Base-by-base conservation (phyloP, 2,113 vertebrate genomes). In the Chamaetylas fuelleborni region DNA sequence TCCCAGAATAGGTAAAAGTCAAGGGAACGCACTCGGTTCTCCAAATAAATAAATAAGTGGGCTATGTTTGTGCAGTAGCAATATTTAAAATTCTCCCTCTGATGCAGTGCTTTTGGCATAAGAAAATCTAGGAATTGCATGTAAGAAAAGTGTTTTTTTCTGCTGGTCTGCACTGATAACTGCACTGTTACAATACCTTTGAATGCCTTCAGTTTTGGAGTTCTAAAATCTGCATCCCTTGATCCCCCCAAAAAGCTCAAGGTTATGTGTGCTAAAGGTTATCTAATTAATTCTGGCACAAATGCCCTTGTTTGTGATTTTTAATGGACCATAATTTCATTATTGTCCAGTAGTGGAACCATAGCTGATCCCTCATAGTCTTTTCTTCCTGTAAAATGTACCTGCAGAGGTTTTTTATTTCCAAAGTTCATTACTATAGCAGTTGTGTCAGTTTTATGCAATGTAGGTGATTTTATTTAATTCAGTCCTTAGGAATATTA, bases 1-100 rank as follows among this genome's bases (percentile, higher is more conserved):
- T 97, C 98, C 89, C 98, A 98, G 95, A 98, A 98, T 96, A 99
- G 99, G 99, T 99, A 98, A 99, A n/a, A 18, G 38, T 6, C 11
- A 34, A 89, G 61, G 64, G 72, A 88, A 60, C 24, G 33, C 5
- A 9, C 34, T 69, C 4, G 0, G 3, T 72, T 81, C 79, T 92
- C 42, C 34, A 62, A 48, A 50, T 20, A 62, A 51, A 82, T 62
- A 50, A 86, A 38, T 60, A 31, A 36, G 25, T 19, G 6, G 34
- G 25, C 22, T 51, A 9, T 73, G 2, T 8, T 81, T 90, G 67
- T 77, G 64, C 48, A 61, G 72, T 69, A 51, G 18, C 4, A 23
- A 2, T 51, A 20, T 53, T 80, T 56, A 51, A 51, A 50, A 14
- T 73, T 28, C 25, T 87, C 17, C n/a, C 24, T 50, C 58, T 58